These are phyloP conservation scores for Eubasilissa splendida DNA, from an alignment of 2,888 invertebrate species.

Conservation along the genomic window DNA sequence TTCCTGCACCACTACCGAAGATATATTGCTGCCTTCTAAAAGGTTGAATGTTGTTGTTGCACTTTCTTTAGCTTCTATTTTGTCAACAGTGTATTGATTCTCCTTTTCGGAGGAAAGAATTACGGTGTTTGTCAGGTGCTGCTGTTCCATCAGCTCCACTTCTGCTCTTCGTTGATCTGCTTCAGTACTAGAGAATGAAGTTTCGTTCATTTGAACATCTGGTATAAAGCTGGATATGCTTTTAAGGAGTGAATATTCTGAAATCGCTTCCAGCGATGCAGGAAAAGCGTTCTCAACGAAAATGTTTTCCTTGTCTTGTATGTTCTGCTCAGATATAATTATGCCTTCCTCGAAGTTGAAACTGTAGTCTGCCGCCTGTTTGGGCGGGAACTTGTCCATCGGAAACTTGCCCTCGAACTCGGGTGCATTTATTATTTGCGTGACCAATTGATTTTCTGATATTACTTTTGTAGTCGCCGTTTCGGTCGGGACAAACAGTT, in stretches of 20 bases:
- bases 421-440: constrained; percentile 77
- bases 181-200: constrained; percentile 70
- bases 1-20: constrained; percentile 78
- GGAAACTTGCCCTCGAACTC: constrained; percentile 79
- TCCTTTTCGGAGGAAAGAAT: constrained; percentile 77
- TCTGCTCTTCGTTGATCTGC: constrained; percentile 72
- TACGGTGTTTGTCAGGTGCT: constrained; percentile 74
- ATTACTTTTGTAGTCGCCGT: constrained; percentile 78
- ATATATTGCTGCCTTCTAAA: constrained; percentile 74
- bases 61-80: constrained; percentile 65
- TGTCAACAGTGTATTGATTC: constrained; percentile 67
- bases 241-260: constrained; percentile 67
- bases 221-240: constrained; percentile 75
- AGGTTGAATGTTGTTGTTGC: constrained; percentile 71
- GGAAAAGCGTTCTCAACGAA: constrained; percentile 67
- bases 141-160: constrained; percentile 75
- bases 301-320: constrained; percentile 79
- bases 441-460: constrained; percentile 77
- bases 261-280: constrained; percentile 62
- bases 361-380: constrained; percentile 75
- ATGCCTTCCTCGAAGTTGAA: constrained; percentile 76
- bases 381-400: constrained; percentile 73
- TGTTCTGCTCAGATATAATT: constrained; percentile 70
- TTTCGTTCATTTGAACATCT: constrained; percentile 79
- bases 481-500: constrained; percentile 86